A percentile compares a stretch with the other conserved stretches of the same genome.
phyloP scores from a whole-genome alignment of 2,888 invertebrate genomes.

The Anagyrus pseudococci region DNA sequence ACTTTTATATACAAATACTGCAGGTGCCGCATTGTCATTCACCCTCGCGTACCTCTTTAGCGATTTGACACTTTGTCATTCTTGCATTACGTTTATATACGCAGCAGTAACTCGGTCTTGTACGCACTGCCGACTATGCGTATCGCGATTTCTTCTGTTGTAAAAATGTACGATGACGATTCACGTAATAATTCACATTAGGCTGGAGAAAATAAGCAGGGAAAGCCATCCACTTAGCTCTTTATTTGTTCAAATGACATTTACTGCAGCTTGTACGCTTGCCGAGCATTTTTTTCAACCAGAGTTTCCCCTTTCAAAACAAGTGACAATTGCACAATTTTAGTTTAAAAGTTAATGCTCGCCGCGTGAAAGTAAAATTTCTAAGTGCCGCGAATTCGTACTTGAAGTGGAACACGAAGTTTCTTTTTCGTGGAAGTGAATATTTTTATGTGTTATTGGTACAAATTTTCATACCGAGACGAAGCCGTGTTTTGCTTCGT shows the following conservation, averaged over 20 bases:
- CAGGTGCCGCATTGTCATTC: not conserved
- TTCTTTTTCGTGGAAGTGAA: too few relatives aligned
- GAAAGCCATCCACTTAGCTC: slow-evolving; percentile 13
- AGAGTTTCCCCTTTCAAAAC: not conserved
- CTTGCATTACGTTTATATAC: slow-evolving; percentile 11
- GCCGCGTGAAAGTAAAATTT: not conserved
- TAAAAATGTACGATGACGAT: slow-evolving; percentile 7
- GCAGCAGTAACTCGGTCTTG: slow-evolving; percentile 4
- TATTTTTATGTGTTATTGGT: too few relatives aligned
- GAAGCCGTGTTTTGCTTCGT: too few relatives aligned
- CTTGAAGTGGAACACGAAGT: too few relatives aligned
- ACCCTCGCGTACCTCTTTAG: too few relatives aligned
- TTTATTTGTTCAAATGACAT: slow-evolving; percentile 7
- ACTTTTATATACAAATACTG: too few relatives aligned
- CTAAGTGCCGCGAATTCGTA: not conserved
- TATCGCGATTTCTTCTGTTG: slow-evolving; percentile 35
- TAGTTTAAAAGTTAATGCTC: not conserved
- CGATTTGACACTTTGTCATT: not conserved
- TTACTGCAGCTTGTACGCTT: slow-evolving; percentile 5
- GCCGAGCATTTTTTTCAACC: not conserved
- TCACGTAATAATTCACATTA: slow-evolving; percentile 21
- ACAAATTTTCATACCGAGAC: too few relatives aligned
- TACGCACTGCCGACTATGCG: slow-evolving; percentile 28
- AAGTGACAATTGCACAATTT: not conserved
- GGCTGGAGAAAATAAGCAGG: slow-evolving; percentile 14